Conservation (phyloP, 2,797 vertebrate species). For the Dermochelys coriacea region DNA sequence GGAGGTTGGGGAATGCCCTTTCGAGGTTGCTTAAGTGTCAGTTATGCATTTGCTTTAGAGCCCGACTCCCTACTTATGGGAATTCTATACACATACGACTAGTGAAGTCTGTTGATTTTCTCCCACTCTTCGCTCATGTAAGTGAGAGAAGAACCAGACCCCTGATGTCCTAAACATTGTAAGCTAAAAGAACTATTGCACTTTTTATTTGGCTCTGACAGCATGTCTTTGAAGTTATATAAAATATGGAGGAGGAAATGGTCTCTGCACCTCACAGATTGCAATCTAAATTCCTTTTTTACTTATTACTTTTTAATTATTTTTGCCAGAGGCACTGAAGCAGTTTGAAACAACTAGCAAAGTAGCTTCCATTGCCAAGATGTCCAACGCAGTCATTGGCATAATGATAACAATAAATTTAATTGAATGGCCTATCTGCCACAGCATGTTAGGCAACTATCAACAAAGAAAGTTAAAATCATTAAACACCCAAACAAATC, state of each 20-base stretch:
- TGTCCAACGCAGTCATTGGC: background rate
- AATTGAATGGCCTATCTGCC: background rate
- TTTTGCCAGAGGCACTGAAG: background rate
- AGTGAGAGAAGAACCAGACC: background rate
- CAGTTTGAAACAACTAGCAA: background rate
- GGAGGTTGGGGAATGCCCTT: background rate
- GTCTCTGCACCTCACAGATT: background rate
- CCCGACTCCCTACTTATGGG: background rate
- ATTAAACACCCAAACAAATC: background rate
- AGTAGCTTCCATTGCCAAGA: background rate
- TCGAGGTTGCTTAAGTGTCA: accelerated
- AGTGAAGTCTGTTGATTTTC: background rate
- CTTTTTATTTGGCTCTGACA: background rate
- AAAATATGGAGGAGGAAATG: background rate
- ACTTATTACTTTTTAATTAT: background rate
- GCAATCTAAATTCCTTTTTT: slow-evolving; percentile 7
- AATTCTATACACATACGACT: background rate
- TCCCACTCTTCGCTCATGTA: background rate
- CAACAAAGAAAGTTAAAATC: background rate
- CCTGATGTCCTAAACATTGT: background rate
- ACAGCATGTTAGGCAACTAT: background rate
- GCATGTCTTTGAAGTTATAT: background rate
- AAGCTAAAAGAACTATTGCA: background rate
- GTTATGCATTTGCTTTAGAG: background rate
- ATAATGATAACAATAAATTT: background rate